Percentiles rank a stretch among this genome's conserved stretches.
These are phyloP conservation scores for Folsomia candida DNA, from an alignment of 2,888 invertebrate species.

Conservation along the genomic window DNA sequence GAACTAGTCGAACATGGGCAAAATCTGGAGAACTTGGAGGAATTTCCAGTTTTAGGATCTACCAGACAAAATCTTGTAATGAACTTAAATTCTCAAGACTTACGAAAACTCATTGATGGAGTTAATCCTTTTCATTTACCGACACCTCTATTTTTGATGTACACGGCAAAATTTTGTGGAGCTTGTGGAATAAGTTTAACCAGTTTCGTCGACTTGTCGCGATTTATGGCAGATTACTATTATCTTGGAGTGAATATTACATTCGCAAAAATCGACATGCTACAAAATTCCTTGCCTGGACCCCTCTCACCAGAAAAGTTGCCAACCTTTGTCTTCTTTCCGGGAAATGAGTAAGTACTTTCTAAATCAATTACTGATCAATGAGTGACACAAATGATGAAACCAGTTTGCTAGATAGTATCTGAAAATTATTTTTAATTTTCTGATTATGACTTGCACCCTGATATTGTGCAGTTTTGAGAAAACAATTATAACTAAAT, in stretches of 20 bases:
- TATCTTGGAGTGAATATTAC: conserved; percentile 28
- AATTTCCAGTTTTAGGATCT: neutral
- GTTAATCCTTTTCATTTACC: neutral
- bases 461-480: too few species aligned
- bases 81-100: conserved; percentile 13
- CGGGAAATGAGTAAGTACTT: conserved; percentile 42
- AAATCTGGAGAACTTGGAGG: neutral
- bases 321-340: conserved; percentile 46
- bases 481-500: too few species aligned
- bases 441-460: neutral
- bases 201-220: conserved; percentile 41
- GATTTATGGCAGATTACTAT: conserved; percentile 41
- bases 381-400: neutral
- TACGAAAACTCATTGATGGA: conserved; percentile 27
- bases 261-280: conserved; percentile 44
- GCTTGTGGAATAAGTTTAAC: conserved; percentile 42
- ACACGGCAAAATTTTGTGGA: conserved; percentile 48
- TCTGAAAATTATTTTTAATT: neutral
- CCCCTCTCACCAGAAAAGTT: conserved; percentile 39
- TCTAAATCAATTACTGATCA: neutral
- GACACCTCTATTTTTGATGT: conserved; percentile 39
- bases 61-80: neutral
- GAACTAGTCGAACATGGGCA: neutral
- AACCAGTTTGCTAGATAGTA: neutral
- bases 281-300: conserved; percentile 44